These are phyloP conservation scores for Cepaea hortensis DNA, from an alignment of 2,888 invertebrate species.

Conservation along the genomic window DNA sequence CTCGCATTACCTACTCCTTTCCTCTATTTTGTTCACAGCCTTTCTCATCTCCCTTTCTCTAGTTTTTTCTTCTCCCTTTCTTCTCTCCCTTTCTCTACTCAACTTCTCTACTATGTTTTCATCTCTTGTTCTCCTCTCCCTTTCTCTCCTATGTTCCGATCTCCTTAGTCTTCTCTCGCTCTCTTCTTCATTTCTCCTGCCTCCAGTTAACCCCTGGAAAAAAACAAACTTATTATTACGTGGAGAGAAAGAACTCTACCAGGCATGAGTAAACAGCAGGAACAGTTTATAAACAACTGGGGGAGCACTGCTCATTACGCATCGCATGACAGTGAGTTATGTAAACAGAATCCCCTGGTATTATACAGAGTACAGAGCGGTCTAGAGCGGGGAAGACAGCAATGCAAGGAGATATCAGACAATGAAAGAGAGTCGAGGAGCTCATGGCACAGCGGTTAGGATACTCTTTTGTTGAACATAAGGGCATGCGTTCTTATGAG, in stretches of 20 bases:
- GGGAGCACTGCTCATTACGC: neutral
- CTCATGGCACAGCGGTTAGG: too few relatives aligned
- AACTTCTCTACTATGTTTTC: neutral
- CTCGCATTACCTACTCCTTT: neutral
- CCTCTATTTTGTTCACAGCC: neutral
- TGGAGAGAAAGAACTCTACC: neutral
- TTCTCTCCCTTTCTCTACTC: neutral
- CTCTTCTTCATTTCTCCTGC: neutral
- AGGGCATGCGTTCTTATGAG: too few relatives aligned
- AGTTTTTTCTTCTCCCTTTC: neutral
- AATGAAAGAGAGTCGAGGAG: too few relatives aligned
- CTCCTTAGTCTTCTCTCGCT: too few relatives aligned
- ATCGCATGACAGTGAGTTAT: neutral
- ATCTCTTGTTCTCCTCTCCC: neutral
- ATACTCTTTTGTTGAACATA: too few relatives aligned
- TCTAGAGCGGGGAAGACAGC: too few relatives aligned
- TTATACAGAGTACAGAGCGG: neutral
- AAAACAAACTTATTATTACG: neutral
- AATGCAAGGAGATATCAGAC: too few relatives aligned
- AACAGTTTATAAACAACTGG: neutral
- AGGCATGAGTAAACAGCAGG: neutral
- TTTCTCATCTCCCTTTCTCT: neutral
- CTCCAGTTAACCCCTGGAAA: neutral
- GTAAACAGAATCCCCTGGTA: neutral
- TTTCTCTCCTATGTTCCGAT: neutral